Base-by-base conservation (phyloP, 2,888 invertebrate genomes). In the Cyaniris semiargus region DNA sequence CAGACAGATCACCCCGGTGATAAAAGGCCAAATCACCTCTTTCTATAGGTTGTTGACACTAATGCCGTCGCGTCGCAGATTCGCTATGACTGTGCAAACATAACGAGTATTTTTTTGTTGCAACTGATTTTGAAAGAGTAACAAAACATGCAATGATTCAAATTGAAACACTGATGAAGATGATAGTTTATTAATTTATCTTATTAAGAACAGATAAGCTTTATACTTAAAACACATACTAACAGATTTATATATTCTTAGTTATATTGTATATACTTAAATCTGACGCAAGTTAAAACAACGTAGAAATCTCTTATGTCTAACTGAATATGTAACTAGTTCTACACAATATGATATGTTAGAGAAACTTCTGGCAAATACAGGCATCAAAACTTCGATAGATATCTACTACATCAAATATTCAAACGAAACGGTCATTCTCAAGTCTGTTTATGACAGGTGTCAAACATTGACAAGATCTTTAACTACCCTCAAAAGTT, bases 181-280 rank as follows among this genome's bases (percentile, higher is more conserved):
- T 93, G 86, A 92, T 89, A 88, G 87, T 92, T 93, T 91, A 92
- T 91, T 93, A 86, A 89, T 89, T 90, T 88, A 84, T 89, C 87
- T 87, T 87, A 86, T 85, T 89, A 92, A 92, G 92, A 89, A 90
- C 89, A 88, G 80, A 88, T 92, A 93, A 93, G 93, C 93, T 88
- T 89, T 90, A 90, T 86, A 90, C 86, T 87, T 88, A 87, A 91
- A 91, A 90, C 87, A 90, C 87, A 87, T 87, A 87, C 88, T 90
- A 90, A 89, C 82, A 89, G 86, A 89, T 86, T 85, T 89, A 83
- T 86, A 89, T 74, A 31, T 53, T 44, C 27, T 74, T 15, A n/a
- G n/a, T n/a, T n/a, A 74, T 74, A 90, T 85, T 87, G 88, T 84
- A 44, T 80, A 82, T 81, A 84, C 70, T 76, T 82, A 86, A 82